Conservation (phyloP, 2,797 vertebrate genomes). For the Astyanax mexicanus region DNA sequence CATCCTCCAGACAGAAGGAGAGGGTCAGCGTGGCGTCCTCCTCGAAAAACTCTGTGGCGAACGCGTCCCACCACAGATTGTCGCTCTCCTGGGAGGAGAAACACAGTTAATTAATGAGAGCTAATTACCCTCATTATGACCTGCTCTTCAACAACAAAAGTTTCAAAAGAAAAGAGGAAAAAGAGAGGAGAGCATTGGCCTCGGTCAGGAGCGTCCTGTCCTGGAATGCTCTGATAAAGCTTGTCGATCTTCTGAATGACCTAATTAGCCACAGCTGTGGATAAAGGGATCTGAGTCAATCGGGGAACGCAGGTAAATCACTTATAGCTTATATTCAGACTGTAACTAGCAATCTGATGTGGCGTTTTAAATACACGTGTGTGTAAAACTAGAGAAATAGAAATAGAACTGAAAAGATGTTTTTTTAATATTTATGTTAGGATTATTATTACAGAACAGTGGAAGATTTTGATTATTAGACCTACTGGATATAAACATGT, state of each 20-base stretch:
- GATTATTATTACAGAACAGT: no score
- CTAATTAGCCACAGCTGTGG: constrained; percentile 17
- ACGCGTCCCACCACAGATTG: constrained; percentile 99
- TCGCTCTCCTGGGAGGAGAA: constrained; percentile 90
- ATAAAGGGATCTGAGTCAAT: constrained; percentile 8
- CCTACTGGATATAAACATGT: no score
- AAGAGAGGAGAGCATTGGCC: background rate
- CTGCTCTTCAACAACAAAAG: constrained; percentile 32
- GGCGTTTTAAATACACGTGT: no score
- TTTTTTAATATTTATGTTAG: no score
- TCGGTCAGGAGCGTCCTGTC: constrained; percentile 2
- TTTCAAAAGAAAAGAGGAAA: constrained; percentile 9
- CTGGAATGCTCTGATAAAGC: constrained; percentile 27
- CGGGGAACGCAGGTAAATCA: background rate
- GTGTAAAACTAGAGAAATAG: no score
- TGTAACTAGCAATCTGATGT: background rate
- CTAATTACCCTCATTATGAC: constrained; percentile 47
- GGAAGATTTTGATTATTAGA: no score
- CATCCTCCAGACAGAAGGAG: constrained; percentile 99
- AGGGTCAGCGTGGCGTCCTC: constrained; percentile 97
- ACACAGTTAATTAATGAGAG: constrained; percentile 47
- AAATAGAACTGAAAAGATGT: no score
- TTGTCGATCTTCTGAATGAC: background rate
- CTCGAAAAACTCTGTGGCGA: constrained; percentile 98
- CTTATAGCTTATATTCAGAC: background rate